Evolutionary conservation across 2,888 invertebrate genomes (phyloP).

Genomic region (Diaprepes abbreviatus): DNA sequence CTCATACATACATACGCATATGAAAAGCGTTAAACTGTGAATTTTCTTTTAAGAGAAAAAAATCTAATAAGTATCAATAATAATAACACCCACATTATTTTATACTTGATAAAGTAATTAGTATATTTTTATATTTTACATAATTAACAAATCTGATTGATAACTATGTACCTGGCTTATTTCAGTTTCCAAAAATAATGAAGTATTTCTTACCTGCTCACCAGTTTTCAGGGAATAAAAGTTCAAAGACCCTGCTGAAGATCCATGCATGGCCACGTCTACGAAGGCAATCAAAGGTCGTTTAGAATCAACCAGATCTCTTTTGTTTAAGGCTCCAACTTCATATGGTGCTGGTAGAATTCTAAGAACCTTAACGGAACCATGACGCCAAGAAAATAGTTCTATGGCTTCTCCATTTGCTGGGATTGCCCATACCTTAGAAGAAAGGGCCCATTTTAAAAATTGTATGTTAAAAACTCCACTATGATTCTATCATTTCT

Average conservation of each 20-base stretch:
- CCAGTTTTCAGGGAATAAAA: constrained; percentile 89
- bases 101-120: background rate
- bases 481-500: too few species aligned
- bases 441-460: too few species aligned
- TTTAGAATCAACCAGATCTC: constrained; percentile 82
- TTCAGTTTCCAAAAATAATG: too few species aligned
- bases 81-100: too few species aligned
- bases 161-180: too few species aligned
- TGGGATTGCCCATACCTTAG: constrained; percentile 86
- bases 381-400: constrained; percentile 94
- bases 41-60: too few species aligned
- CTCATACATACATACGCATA: too few species aligned
- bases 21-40: too few species aligned
- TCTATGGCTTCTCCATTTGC: constrained; percentile 95
- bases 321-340: constrained; percentile 67
- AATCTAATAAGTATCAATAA: too few species aligned
- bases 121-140: background rate
- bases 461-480: too few species aligned
- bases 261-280: constrained; percentile 85
- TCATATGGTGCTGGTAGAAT: constrained; percentile 83
- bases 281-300: constrained; percentile 92
- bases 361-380: constrained; percentile 85
- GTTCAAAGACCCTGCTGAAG: constrained; percentile 84
- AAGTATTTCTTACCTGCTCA: constrained; percentile 75
- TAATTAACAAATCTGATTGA: too few species aligned